Evolutionary conservation across 2,797 vertebrate genomes (phyloP), one percentile per base, ranked within the genome.

Genomic region (Tapera naevia): DNA sequence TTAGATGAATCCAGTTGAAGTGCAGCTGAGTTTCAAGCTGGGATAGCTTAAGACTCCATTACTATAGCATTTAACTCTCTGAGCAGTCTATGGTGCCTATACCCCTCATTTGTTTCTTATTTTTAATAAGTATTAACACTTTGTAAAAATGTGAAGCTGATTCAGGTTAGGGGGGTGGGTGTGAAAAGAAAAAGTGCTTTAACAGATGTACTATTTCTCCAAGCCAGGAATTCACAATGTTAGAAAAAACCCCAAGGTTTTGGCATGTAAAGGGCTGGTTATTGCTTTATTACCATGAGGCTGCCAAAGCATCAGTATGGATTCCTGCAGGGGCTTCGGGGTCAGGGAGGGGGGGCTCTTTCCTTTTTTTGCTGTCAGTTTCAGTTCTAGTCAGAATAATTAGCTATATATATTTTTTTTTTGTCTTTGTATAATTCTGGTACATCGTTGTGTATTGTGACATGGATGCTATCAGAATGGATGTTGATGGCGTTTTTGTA

Each of bases 371-470:
- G 30, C 86, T 96, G 88, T 97, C 93, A 9, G 45, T 91, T 97
- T 97, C 87, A 87, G 94, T 97, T 97, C 76, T 97, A 95, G 95
- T 87, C 91, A 51, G 39, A 96, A 93, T 92, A 95, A 95, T 91
- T 94, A 93, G 91, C 83, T 89, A 13, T 66, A 30, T 62, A 51
- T 89, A 57, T 67, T 43, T 88, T 66, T 83, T 72, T 93, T 96
- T 83, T 45, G 74, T 92, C 96, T 97, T 96, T 96, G 95, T 97
- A 95, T 91, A 94, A 97, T 95, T 94, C 80, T 37, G 1, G 94
- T 97, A 94, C 96, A 84, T 96, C 82, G 88, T 92, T 88, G 93
- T 97, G 95, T 96, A 92, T 97, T 95, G 96, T 97, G 96, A 96
- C 91, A 90, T 95, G 93, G 94, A 93, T 87, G 82, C 94, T 94